Conservation (phyloP, 2,888 invertebrate genomes). For the Spialia ferax region DNA sequence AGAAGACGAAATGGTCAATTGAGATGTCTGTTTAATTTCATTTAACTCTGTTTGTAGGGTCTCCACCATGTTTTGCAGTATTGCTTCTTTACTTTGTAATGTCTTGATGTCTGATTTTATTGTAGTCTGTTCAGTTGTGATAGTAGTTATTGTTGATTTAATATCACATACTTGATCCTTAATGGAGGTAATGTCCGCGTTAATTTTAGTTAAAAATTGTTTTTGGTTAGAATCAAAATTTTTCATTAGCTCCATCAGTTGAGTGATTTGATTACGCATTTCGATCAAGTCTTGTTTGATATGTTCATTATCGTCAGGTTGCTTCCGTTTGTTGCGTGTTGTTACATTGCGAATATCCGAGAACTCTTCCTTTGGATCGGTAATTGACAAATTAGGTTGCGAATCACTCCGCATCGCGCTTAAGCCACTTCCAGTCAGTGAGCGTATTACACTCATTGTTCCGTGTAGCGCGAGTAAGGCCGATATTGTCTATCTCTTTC, state of each 20-base stretch:
- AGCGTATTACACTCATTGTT: conserved; percentile 17
- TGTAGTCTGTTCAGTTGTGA: conserved; percentile 17
- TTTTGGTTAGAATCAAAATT: conserved; percentile 26
- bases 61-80: background rate
- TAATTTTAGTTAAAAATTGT: conserved; percentile 25
- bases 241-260: conserved; percentile 29
- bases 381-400: conserved; percentile 15
- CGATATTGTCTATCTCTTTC: too few relatives aligned
- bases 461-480: background rate
- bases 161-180: conserved; percentile 34
- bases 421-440: conserved; percentile 35
- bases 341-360: background rate
- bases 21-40: background rate
- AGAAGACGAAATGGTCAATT: background rate
- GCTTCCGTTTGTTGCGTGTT: background rate
- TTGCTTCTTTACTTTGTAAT: conserved; percentile 23
- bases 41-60: background rate
- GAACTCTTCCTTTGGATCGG: background rate
- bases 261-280: conserved; percentile 35
- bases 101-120: conserved; percentile 20
- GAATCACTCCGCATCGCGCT: conserved; percentile 16
- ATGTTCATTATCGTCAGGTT: conserved; percentile 9
- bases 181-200: conserved; percentile 31
- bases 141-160: conserved; percentile 19
- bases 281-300: conserved; percentile 26